A percentile compares a stretch with the other conserved stretches of the same genome.
Evolutionary conservation across 2,888 invertebrate genomes (phyloP).

Genomic region (Hylaea fasciaria): DNA sequence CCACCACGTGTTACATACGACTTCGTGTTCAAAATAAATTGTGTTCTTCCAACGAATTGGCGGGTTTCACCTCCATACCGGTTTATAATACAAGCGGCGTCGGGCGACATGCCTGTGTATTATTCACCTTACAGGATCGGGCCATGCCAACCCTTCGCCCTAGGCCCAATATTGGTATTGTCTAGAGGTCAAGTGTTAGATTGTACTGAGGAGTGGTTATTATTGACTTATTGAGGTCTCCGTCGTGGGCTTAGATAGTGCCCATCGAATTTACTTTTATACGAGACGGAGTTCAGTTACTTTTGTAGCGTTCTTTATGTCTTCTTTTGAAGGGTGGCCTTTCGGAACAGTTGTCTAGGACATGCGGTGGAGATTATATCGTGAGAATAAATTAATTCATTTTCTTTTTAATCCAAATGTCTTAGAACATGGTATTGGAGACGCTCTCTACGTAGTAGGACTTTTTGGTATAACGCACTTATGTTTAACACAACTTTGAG

Average conservation of each 20-base stretch:
- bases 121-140: constrained; percentile 15
- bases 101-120: constrained; percentile 24
- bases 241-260: constrained; percentile 1
- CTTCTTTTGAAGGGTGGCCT: constrained; percentile 1
- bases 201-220: constrained; percentile 10
- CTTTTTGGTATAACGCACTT: no score
- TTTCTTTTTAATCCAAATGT: no score
- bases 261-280: constrained; percentile 4
- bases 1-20: constrained; percentile 29
- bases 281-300: background rate
- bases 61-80: constrained; percentile 30
- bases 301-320: background rate
- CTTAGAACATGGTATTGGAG: no score
- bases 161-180: constrained; percentile 11
- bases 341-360: background rate
- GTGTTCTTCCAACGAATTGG: constrained; percentile 33
- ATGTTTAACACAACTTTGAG: no score
- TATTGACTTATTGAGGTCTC: constrained; percentile 19
- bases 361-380: background rate
- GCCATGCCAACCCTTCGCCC: constrained; percentile 1
- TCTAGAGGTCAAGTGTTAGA: constrained; percentile 25
- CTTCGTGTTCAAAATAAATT: constrained; percentile 33
- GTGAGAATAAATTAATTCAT: background rate
- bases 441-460: no score
- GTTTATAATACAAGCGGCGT: constrained; percentile 26